These are phyloP conservation scores for Notolabrus celidotus DNA, from an alignment of 2,797 vertebrate genomes.

Conservation along the genomic window DNA sequence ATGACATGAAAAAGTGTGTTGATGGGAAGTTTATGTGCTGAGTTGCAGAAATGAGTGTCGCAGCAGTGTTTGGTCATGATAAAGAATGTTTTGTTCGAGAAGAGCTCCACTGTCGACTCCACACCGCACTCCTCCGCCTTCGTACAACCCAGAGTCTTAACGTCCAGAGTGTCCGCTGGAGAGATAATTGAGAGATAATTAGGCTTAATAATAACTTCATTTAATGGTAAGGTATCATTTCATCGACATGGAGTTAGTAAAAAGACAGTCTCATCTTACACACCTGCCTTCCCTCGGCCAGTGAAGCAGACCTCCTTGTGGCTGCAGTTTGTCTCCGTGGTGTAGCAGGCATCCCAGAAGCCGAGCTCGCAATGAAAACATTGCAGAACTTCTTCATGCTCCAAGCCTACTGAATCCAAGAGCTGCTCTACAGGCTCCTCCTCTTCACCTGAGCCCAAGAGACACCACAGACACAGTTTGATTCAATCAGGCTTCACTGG, in stretches of 20 bases:
- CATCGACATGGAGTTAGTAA: not conserved
- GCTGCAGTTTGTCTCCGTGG: conserved; percentile 74
- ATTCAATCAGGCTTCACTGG: conserved; percentile 5
- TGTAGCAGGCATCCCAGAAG: conserved; percentile 81
- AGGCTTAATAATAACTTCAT: too few relatives aligned
- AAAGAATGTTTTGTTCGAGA: conserved; percentile 69
- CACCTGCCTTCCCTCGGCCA: conserved; percentile 78
- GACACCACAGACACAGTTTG: conserved; percentile 7
- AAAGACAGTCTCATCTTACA: conserved; percentile 15
- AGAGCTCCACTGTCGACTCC: conserved; percentile 58
- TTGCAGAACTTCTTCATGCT: conserved; percentile 55
- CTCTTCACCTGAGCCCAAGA: conserved; percentile 61
- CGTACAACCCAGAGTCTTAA: conserved; percentile 78
- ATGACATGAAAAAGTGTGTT: conserved; percentile 45
- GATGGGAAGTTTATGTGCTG: conserved; percentile 32
- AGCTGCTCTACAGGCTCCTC: conserved; percentile 49
- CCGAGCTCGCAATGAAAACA: conserved; percentile 83
- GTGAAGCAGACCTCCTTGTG: conserved; percentile 77
- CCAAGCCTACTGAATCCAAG: conserved; percentile 33
- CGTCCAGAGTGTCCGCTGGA: conserved; percentile 69
- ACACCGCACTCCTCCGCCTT: conserved; percentile 68
- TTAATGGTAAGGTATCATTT: not conserved
- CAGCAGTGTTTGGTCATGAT: conserved; percentile 82
- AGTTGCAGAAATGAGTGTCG: conserved; percentile 79
- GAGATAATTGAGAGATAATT: conserved; percentile 45